These are phyloP conservation scores for Fundulus diaphanus DNA, from an alignment of 2,797 vertebrate genomes.

Conservation along the genomic window DNA sequence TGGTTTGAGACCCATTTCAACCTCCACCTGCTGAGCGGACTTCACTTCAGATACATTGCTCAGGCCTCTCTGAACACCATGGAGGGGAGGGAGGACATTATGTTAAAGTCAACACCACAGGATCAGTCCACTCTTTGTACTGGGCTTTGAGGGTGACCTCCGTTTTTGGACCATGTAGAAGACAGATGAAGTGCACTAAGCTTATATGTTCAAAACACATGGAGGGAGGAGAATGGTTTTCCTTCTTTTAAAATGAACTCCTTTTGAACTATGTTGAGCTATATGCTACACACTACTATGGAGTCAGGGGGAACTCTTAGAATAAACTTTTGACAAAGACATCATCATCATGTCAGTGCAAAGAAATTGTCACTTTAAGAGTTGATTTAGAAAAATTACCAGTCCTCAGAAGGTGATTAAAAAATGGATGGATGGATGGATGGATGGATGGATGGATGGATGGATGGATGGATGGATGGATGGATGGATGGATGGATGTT, in stretches of 20 bases:
- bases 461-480: neutral
- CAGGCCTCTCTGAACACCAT: conserved; percentile 83
- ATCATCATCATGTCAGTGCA: neutral
- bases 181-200: conserved; percentile 53
- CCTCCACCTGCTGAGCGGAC: conserved; percentile 95
- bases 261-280: conserved; percentile 1
- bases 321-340: neutral
- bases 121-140: conserved; percentile 78
- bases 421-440: neutral
- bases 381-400: neutral
- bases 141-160: conserved; percentile 76
- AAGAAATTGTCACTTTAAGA: neutral
- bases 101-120: conserved; percentile 82
- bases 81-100: conserved; percentile 77
- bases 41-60: conserved; percentile 91
- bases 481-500: neutral
- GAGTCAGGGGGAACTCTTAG: neutral
- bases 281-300: neutral
- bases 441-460: neutral
- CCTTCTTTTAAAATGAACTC: conserved; percentile 14
- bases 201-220: conserved; percentile 54
- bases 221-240: conserved; percentile 27
- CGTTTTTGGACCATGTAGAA: conserved; percentile 61
- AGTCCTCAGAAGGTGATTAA: neutral
- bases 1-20: conserved; percentile 93